Evolutionary conservation across 1,140 invertebrate genomes (phyloP).

Genomic region (Leptonema lineaticorne): DNA sequence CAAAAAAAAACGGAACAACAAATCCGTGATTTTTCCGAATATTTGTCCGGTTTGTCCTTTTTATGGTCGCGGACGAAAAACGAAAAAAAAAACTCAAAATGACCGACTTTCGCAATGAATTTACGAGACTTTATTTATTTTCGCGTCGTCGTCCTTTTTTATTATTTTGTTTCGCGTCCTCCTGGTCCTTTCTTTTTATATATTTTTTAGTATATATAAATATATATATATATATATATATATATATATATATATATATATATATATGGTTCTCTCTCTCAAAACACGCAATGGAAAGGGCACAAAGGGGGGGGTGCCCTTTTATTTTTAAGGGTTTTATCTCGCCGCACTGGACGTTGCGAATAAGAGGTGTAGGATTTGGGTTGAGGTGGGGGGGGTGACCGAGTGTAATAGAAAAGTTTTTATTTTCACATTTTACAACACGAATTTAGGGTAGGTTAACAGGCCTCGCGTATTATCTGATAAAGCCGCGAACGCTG

Average conservation of each 20-base stretch:
- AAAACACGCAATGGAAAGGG: no score
- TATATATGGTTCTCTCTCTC: no score
- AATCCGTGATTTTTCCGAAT: no score
- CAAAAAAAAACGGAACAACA: no score
- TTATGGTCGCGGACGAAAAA: background rate
- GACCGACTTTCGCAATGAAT: slow-evolving; percentile 38
- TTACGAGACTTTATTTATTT: slow-evolving; percentile 39
- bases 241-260: no score
- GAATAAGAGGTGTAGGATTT: no score
- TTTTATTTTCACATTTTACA: slow-evolving; percentile 39
- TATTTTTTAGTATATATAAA: no score
- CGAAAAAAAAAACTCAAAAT: slow-evolving; percentile 17
- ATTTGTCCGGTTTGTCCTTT: slow-evolving; percentile 1
- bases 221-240: no score
- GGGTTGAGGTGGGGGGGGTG: no score
- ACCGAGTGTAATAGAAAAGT: slow-evolving; percentile 34
- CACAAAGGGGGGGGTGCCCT: background rate
- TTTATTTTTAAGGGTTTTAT: background rate
- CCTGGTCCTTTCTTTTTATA: background rate
- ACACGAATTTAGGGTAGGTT: slow-evolving; percentile 35
- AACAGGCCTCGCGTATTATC: slow-evolving; percentile 39
- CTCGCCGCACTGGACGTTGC: slow-evolving; percentile 6
- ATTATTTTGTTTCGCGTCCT: background rate
- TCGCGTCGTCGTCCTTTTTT: slow-evolving; percentile 29
- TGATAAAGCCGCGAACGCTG: slow-evolving; percentile 36